phyloP scores from a whole-genome alignment of 2,888 invertebrate species.

The Tachina fera region DNA sequence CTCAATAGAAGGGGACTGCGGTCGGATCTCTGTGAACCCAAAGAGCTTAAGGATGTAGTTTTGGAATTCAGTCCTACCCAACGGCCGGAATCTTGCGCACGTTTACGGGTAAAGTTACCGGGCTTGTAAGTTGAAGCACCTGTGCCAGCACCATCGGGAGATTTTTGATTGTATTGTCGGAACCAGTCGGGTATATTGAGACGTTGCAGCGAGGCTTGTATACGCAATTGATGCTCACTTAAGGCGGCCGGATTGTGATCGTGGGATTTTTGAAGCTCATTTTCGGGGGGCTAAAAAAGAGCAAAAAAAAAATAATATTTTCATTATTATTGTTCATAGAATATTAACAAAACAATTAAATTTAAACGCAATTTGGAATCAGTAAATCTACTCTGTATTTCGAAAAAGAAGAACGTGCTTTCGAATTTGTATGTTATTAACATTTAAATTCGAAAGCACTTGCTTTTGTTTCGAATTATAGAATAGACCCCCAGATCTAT shows the following conservation, averaged over 20 bases:
- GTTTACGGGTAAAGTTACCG: conserved; percentile 92
- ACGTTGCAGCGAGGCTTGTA: conserved; percentile 95
- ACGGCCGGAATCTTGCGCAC: conserved; percentile 87
- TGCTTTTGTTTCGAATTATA: too few relatives aligned
- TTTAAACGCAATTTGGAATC: not conserved
- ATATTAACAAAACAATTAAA: not conserved
- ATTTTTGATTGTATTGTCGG: conserved; percentile 83
- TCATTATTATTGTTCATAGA: not conserved
- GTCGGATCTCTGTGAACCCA: conserved; percentile 84
- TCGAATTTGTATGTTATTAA: too few relatives aligned
- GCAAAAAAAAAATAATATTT: not conserved
- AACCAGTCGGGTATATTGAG: conserved; percentile 98
- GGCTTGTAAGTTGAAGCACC: conserved; percentile 84
- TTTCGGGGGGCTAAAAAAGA: conserved; percentile 92
- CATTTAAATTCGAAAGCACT: too few relatives aligned
- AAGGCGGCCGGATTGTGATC: conserved; percentile 86
- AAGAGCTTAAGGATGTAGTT: conserved; percentile 92
- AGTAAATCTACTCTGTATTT: too few relatives aligned
- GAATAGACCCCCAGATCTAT: too few relatives aligned
- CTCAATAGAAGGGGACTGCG: conserved; percentile 82
- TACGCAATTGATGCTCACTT: conserved; percentile 96
- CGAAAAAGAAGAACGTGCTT: too few relatives aligned
- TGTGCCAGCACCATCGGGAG: conserved; percentile 73
- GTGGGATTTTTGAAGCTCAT: conserved; percentile 92
- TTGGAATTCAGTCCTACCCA: conserved; percentile 90